phyloP scores from a whole-genome alignment of 2,888 invertebrate species.

The Synergus itoensis region DNA sequence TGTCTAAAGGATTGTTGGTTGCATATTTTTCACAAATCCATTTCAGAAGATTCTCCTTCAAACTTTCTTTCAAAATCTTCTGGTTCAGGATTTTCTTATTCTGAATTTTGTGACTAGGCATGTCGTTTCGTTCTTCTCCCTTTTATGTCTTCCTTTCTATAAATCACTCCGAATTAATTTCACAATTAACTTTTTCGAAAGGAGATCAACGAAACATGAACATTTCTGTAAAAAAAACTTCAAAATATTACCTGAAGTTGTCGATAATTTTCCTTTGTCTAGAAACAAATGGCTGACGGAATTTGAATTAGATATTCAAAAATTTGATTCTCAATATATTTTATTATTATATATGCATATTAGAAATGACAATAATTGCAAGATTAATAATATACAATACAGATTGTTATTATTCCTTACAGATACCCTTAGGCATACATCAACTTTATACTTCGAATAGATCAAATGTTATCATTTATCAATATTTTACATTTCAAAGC shows the following conservation, averaged over 20 bases:
- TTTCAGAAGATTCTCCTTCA: slow-evolving; percentile 62
- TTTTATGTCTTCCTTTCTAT: background rate
- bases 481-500: slow-evolving; percentile 73
- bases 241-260: slow-evolving; percentile 19
- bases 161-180: slow-evolving; percentile 1
- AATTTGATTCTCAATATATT: slow-evolving; percentile 44
- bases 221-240: background rate
- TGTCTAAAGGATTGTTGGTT: slow-evolving; percentile 60
- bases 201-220: slow-evolving; percentile 1
- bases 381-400: slow-evolving; percentile 69
- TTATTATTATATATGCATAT: slow-evolving; percentile 62
- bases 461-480: slow-evolving; percentile 48
- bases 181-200: background rate
- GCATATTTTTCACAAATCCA: slow-evolving; percentile 69
- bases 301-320: background rate
- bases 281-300: background rate
- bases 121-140: background rate
- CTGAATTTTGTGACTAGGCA: slow-evolving; percentile 29
- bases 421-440: slow-evolving; percentile 67
- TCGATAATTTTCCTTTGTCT: slow-evolving; percentile 31
- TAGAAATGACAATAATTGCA: slow-evolving; percentile 64
- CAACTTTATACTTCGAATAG: slow-evolving; percentile 53
- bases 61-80: slow-evolving; percentile 51
- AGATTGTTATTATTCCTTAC: slow-evolving; percentile 67
- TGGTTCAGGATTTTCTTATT: background rate